phyloP scores from a whole-genome alignment of 2,113 vertebrate genomes.

The Tragulus kanchil region DNA sequence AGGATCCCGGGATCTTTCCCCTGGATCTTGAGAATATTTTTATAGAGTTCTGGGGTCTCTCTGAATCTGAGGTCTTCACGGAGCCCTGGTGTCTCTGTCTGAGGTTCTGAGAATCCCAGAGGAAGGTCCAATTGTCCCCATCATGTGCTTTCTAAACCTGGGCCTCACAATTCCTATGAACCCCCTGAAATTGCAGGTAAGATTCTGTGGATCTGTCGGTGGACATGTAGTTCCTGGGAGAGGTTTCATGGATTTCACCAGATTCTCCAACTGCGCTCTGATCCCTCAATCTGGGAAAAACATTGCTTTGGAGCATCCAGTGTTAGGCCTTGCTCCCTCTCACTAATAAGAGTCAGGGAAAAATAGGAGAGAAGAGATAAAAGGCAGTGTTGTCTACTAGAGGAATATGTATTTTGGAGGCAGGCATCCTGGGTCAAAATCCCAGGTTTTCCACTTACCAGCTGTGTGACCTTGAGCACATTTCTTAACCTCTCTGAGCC shows the following conservation, averaged over 20 bases:
- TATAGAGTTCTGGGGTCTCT: neutral
- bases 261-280: neutral
- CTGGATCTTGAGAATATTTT: conserved; percentile 8
- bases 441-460: neutral
- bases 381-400: neutral
- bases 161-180: neutral
- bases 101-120: neutral
- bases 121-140: neutral
- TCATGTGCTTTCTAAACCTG: neutral
- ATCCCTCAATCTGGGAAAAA: neutral
- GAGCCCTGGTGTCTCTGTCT: neutral
- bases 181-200: neutral
- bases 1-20: neutral
- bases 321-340: neutral
- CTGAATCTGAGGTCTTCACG: neutral
- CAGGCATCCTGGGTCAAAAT: neutral
- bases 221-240: neutral
- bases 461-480: neutral
- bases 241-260: neutral
- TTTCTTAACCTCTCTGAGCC: conserved; percentile 36
- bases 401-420: neutral
- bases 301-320: neutral
- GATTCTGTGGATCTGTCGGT: neutral
- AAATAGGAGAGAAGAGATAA: neutral
- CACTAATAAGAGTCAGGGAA: neutral